Evolutionary conservation across 2,113 vertebrate species (phyloP).

Genomic region (Eclectus roratus): DNA sequence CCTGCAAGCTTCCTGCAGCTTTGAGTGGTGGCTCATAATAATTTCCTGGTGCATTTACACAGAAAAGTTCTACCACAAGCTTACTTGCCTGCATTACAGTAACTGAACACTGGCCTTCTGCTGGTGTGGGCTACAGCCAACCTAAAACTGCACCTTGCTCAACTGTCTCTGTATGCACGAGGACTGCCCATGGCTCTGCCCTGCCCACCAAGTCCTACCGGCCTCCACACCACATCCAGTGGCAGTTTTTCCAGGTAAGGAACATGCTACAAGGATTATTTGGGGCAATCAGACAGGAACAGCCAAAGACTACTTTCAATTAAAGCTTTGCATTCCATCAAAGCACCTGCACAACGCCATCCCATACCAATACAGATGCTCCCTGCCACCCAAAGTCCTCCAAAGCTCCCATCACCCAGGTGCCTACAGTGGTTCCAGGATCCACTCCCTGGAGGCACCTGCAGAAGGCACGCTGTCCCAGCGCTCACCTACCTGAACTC

Average conservation of each 20-base stretch:
- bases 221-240: background rate
- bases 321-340: background rate
- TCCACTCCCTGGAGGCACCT: accelerated
- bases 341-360: accelerated
- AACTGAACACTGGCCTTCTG: background rate
- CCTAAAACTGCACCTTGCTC: background rate
- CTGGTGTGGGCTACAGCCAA: background rate
- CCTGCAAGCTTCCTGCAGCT: background rate
- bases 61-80: background rate
- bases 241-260: background rate
- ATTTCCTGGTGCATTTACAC: background rate
- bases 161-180: accelerated
- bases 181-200: background rate
- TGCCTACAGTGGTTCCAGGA: accelerated
- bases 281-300: background rate
- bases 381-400: background rate
- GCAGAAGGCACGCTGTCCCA: background rate
- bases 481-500: constrained; percentile 87
- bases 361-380: accelerated
- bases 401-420: background rate
- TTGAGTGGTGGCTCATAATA: background rate
- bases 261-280: background rate
- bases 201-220: background rate
- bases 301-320: background rate
- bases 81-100: background rate